Conservation (phyloP, 2,113 vertebrate genomes). For the Sinosuthora webbiana region DNA sequence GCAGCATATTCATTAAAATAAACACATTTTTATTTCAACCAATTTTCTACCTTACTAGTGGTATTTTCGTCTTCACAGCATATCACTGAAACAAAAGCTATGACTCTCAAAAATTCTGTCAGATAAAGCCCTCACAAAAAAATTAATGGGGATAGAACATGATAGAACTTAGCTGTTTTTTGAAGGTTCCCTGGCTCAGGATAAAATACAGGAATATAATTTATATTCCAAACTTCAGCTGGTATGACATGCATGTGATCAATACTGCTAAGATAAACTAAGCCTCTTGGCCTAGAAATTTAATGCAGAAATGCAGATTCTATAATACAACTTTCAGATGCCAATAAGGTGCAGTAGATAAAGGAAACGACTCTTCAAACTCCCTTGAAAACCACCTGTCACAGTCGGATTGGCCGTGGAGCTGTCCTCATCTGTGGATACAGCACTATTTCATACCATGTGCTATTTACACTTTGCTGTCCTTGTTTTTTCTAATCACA, state of each 20-base stretch:
- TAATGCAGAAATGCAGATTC: not conserved
- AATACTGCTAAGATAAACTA: not conserved
- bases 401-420: not conserved
- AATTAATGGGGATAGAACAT: not conserved
- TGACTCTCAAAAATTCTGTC: not conserved
- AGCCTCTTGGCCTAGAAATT: not conserved
- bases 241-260: not conserved
- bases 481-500: not conserved
- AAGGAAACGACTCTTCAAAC: not conserved
- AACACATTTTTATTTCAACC: not conserved
- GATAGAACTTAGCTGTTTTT: not conserved
- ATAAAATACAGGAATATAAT: not conserved
- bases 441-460: not conserved
- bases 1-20: not conserved
- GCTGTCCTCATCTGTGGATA: not conserved
- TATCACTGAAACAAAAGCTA: not conserved
- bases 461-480: not conserved
- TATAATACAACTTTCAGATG: not conserved
- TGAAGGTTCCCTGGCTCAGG: not conserved
- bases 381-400: not conserved
- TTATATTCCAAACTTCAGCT: not conserved
- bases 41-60: not conserved
- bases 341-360: not conserved
- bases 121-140: not conserved
- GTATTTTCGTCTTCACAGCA: not conserved